Conservation (phyloP, 2,888 invertebrate genomes). For the Chesias legatella region DNA sequence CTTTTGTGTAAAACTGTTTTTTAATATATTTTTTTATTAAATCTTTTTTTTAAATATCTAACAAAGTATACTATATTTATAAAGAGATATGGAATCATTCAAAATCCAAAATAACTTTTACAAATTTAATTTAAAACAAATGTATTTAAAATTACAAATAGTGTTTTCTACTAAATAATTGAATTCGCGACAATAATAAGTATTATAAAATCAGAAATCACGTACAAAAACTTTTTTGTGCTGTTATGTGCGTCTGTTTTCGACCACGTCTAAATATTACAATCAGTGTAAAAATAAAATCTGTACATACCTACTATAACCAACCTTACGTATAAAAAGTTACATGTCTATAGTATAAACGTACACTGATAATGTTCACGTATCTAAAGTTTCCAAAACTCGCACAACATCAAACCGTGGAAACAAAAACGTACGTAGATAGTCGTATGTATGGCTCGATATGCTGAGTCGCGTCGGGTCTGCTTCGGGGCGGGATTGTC, state of each 20-base stretch:
- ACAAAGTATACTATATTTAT: slow-evolving; percentile 26
- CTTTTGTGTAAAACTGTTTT: slow-evolving; percentile 33
- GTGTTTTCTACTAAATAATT: slow-evolving; percentile 15
- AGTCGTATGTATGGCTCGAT: slow-evolving; percentile 59
- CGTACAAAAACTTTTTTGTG: slow-evolving; percentile 42
- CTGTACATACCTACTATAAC: slow-evolving; percentile 53
- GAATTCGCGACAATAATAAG: slow-evolving; percentile 1
- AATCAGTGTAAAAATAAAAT: slow-evolving; percentile 68
- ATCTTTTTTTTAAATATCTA: slow-evolving; percentile 26
- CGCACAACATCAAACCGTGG: slow-evolving; percentile 65
- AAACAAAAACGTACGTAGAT: slow-evolving; percentile 55
- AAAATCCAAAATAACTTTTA: slow-evolving; percentile 17
- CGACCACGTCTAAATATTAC: slow-evolving; percentile 46
- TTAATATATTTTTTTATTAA: slow-evolving; percentile 28
- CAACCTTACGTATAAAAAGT: slow-evolving; percentile 67
- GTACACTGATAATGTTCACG: slow-evolving; percentile 40
- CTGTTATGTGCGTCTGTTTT: slow-evolving; percentile 50
- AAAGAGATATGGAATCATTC: slow-evolving; percentile 38
- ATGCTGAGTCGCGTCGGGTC: slow-evolving; percentile 50
- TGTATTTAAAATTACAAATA: slow-evolving; percentile 1
- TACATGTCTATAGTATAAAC: slow-evolving; percentile 41
- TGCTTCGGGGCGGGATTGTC: slow-evolving; percentile 28
- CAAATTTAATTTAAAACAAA: slow-evolving; percentile 6
- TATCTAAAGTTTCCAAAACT: slow-evolving; percentile 31
- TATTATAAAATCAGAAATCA: not conserved